phyloP scores from a whole-genome alignment of 2,888 invertebrate species.

The Podotricha telesiphe region DNA sequence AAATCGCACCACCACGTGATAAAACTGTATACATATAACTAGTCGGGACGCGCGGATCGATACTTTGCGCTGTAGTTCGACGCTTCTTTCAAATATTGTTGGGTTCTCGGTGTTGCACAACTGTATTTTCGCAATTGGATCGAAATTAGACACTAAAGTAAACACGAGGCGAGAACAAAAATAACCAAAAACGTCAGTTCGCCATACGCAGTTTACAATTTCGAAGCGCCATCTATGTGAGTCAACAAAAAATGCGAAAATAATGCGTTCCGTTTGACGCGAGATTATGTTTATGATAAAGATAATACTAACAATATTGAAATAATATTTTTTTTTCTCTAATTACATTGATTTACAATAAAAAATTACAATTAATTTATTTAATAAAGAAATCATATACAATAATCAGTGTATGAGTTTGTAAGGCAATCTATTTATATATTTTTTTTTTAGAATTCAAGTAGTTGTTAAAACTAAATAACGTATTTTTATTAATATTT shows the following conservation, averaged over 20 bases:
- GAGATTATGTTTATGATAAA: conserved; percentile 30
- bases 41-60: conserved; percentile 77
- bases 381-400: too few relatives aligned
- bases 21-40: conserved; percentile 82
- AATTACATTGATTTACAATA: too few relatives aligned
- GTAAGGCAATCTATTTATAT: too few relatives aligned
- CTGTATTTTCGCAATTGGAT: conserved; percentile 76
- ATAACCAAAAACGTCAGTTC: conserved; percentile 84
- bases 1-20: conserved; percentile 85
- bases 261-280: conserved; percentile 57
- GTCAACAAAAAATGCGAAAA: conserved; percentile 65
- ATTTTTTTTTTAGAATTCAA: too few relatives aligned
- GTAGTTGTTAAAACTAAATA: too few relatives aligned
- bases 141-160: conserved; percentile 83
- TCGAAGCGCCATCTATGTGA: conserved; percentile 79
- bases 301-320: not conserved
- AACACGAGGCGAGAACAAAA: conserved; percentile 84
- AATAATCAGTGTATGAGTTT: too few relatives aligned
- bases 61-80: conserved; percentile 62
- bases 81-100: conserved; percentile 64
- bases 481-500: too few relatives aligned
- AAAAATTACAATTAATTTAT: too few relatives aligned
- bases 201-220: conserved; percentile 82
- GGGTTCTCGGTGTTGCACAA: conserved; percentile 73
- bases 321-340: too few relatives aligned